Percentiles rank a stretch among this genome's conserved stretches.
These are phyloP conservation scores for Malacoraja senta DNA, from an alignment of 2,797 vertebrate species.

Conservation along the genomic window DNA sequence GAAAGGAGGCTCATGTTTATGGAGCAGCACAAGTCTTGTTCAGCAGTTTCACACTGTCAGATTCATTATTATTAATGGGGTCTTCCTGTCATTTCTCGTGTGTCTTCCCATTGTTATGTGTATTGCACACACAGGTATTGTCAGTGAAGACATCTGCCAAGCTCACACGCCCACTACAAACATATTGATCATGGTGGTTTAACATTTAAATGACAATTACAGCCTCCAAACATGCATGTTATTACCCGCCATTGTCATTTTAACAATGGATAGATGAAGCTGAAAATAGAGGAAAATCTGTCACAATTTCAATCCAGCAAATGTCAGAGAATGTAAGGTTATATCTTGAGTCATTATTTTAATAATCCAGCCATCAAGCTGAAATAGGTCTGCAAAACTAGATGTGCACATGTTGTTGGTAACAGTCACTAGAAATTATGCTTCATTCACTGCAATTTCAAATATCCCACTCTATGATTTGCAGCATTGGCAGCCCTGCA, in stretches of 20 bases:
- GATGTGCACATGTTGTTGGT: background rate
- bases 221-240: background rate
- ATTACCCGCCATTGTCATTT: background rate
- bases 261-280: background rate
- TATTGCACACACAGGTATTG: background rate
- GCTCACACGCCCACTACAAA: background rate
- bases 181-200: background rate
- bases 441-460: background rate
- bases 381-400: background rate
- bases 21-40: background rate
- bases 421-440: background rate
- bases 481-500: background rate
- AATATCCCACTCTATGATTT: background rate
- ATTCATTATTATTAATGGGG: background rate
- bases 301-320: background rate
- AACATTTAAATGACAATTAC: background rate
- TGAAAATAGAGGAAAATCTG: background rate
- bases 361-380: background rate
- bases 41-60: background rate
- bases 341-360: background rate
- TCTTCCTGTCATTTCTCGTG: background rate
- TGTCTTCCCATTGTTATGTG: background rate
- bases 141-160: background rate
- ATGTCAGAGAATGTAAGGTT: background rate
- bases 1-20: background rate